These are phyloP conservation scores for Anthrax anthrax DNA, from an alignment of 2,888 invertebrate genomes.

Conservation along the genomic window DNA sequence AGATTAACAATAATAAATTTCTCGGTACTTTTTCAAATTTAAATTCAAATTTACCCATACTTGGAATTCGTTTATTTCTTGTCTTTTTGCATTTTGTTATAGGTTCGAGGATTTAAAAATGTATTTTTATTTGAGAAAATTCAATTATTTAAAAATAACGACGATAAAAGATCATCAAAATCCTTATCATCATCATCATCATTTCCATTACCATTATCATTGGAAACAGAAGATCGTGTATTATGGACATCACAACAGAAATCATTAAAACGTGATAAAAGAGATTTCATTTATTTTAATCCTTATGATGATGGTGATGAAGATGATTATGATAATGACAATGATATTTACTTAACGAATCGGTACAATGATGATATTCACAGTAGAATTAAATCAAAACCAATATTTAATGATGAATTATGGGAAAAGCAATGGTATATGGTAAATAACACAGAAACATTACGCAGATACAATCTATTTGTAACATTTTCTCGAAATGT, in stretches of 20 bases:
- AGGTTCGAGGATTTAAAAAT: constrained; percentile 14
- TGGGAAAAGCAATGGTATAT: constrained; percentile 81
- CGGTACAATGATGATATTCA: too few species aligned
- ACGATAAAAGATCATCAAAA: constrained; percentile 8
- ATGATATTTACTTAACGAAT: background rate
- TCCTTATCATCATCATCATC: constrained; percentile 6
- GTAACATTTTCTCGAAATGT: too few species aligned
- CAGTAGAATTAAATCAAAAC: constrained; percentile 22
- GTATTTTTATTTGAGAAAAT: constrained; percentile 12
- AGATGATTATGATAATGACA: constrained; percentile 2
- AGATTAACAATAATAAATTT: too few species aligned
- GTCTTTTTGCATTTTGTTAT: background rate
- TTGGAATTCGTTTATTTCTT: too few species aligned
- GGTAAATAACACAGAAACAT: too few species aligned
- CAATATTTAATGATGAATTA: constrained; percentile 63
- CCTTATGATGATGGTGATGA: background rate
- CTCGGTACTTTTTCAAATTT: too few species aligned
- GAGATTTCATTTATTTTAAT: constrained; percentile 10
- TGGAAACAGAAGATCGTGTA: constrained; percentile 12
- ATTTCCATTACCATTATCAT: constrained; percentile 6
- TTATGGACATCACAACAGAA: constrained; percentile 15
- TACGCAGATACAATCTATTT: too few species aligned
- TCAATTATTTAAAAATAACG: constrained; percentile 4
- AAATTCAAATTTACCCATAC: too few species aligned
- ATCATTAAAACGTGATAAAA: constrained; percentile 14